Evolutionary conservation across 2,113 vertebrate genomes (phyloP).

Genomic region (Lasiurus cinereus): DNA sequence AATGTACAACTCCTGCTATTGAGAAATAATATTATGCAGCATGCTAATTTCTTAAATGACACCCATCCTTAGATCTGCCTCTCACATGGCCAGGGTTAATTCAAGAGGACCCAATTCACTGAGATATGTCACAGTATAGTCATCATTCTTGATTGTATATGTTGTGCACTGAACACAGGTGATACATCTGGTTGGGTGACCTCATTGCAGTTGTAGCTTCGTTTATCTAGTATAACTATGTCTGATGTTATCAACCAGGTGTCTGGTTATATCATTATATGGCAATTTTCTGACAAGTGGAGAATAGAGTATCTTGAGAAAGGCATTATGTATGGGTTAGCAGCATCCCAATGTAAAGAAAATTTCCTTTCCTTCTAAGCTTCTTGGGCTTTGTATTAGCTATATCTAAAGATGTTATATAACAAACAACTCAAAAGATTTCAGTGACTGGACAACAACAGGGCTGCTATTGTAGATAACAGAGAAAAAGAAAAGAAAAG

Average conservation of each 20-base stretch:
- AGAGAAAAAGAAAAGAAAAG: background rate
- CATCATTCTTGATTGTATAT: background rate
- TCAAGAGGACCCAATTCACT: background rate
- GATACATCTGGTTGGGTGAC: background rate
- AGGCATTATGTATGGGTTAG: background rate
- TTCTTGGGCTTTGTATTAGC: conserved; percentile 1
- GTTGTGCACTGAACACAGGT: background rate
- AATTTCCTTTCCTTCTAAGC: background rate
- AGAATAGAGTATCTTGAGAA: conserved; percentile 7
- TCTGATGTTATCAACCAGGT: background rate
- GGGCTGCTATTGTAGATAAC: background rate
- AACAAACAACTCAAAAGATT: conserved; percentile 51
- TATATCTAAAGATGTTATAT: background rate
- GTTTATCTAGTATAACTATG: background rate
- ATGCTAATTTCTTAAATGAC: background rate
- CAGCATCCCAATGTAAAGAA: background rate
- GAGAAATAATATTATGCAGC: background rate
- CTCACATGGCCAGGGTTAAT: background rate
- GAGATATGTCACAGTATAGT: background rate
- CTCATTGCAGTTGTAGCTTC: background rate
- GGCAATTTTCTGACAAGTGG: background rate
- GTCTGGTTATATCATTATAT: background rate
- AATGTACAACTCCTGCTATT: background rate
- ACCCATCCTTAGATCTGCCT: background rate
- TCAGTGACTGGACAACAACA: background rate